Evolutionary conservation across 1,140 invertebrate genomes (phyloP).

Genomic region (Leptopilina clavipes): DNA sequence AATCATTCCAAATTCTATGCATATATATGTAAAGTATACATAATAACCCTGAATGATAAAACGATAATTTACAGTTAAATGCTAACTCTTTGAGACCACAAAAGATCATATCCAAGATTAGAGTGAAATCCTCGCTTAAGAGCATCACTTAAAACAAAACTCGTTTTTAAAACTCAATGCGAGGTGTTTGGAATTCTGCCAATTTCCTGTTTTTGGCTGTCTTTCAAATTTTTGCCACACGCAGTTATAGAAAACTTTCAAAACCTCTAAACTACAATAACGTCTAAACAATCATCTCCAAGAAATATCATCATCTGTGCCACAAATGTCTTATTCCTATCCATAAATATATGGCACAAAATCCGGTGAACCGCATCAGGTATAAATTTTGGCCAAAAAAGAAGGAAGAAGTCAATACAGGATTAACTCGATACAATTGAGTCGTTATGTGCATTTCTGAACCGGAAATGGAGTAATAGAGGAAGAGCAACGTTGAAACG

Average conservation of each 20-base stretch:
- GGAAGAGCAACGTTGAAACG: slow-evolving; percentile 15
- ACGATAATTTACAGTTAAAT: slow-evolving; percentile 6
- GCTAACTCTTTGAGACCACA: not conserved
- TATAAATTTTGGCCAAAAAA: not conserved
- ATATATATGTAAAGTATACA: not conserved
- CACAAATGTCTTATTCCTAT: not conserved
- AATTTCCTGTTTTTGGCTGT: not conserved
- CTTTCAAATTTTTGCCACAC: not conserved
- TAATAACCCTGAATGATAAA: not conserved
- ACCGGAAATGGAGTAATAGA: slow-evolving; percentile 15
- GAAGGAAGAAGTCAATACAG: not conserved
- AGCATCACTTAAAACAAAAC: slow-evolving; percentile 3
- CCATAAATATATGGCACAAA: too few relatives aligned
- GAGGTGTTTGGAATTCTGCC: not conserved
- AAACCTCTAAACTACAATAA: too few relatives aligned
- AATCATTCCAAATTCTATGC: too few relatives aligned
- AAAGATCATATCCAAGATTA: not conserved
- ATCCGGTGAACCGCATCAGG: not conserved
- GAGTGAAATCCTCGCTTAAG: slow-evolving; percentile 1
- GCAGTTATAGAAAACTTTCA: too few relatives aligned
- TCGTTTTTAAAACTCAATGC: not conserved
- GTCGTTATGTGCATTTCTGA: slow-evolving; percentile 10
- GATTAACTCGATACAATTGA: not conserved
- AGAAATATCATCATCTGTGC: not conserved
- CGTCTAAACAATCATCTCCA: too few relatives aligned